A percentile compares a stretch with the other conserved stretches of the same genome.
phyloP scores from a whole-genome alignment of 2,888 invertebrate species.

The Onthophagus sagittarius region DNA sequence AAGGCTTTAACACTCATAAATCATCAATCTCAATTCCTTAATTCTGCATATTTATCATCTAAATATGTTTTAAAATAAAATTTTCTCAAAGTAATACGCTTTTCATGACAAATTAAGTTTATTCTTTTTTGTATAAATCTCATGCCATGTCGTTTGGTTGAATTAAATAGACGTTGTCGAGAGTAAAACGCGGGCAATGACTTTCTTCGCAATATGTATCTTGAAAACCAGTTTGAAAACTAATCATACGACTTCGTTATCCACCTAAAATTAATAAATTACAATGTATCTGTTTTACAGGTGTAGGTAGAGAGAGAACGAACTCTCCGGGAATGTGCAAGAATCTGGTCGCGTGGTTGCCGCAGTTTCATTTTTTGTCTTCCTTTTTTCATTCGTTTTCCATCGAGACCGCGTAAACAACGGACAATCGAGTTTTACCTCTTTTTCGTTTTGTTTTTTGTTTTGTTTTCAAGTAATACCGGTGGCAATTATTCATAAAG shows the following conservation, averaged over 20 bases:
- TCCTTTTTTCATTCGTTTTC: background rate
- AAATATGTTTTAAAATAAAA: no score
- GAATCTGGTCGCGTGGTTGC: background rate
- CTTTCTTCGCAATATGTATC: constrained; percentile 33
- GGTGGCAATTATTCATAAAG: constrained; percentile 8
- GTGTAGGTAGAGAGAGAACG: constrained; percentile 14
- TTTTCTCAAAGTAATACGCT: no score
- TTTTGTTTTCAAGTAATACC: background rate
- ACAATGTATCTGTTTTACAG: constrained; percentile 33
- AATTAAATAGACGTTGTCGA: constrained; percentile 43
- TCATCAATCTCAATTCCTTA: no score
- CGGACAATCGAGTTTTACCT: background rate
- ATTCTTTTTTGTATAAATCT: no score
- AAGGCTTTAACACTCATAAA: no score
- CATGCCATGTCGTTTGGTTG: constrained; percentile 33
- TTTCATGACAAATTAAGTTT: no score
- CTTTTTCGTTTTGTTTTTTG: background rate
- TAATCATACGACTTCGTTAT: constrained; percentile 43
- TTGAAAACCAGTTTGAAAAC: constrained; percentile 40
- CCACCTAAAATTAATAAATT: constrained; percentile 43
- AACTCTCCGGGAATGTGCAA: background rate
- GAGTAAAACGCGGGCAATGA: constrained; percentile 44
- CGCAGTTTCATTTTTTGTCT: background rate
- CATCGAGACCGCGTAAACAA: constrained; percentile 6
- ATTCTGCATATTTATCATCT: no score